Evolutionary conservation across 2,113 vertebrate species (phyloP).

Genomic region (Dromaius novaehollandiae): DNA sequence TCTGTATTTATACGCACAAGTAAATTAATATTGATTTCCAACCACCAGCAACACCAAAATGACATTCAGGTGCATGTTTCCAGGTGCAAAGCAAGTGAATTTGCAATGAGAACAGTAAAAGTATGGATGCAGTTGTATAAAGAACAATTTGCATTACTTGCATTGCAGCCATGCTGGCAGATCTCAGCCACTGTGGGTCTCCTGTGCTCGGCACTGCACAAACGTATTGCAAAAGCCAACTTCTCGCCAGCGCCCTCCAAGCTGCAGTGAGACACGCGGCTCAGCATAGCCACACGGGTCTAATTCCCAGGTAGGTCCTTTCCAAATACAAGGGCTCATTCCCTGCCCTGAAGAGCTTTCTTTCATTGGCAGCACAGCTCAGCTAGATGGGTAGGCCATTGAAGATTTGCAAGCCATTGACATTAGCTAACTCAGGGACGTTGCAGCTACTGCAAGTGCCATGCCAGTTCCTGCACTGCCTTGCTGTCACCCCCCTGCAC

Average conservation of each 20-base stretch:
- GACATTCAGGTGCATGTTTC: constrained; percentile 58
- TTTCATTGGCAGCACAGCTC: neutral
- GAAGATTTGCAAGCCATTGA: constrained; percentile 21
- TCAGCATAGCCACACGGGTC: neutral
- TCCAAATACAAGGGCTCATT: neutral
- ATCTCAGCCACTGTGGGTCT: neutral
- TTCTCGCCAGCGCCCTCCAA: neutral
- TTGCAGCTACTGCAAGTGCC: neutral
- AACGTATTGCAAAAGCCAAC: neutral
- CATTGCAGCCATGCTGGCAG: neutral
- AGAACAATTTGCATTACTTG: neutral
- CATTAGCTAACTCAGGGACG: neutral
- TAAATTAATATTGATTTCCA: constrained; percentile 68
- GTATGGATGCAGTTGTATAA: constrained; percentile 1
- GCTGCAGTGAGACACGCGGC: neutral
- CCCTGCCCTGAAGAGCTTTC: neutral
- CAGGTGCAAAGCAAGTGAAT: constrained; percentile 52
- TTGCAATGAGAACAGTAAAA: constrained; percentile 26
- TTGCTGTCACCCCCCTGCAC: neutral
- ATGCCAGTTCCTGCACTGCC: neutral
- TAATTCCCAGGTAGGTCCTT: neutral
- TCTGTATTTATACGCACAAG: constrained; percentile 58
- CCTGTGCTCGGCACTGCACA: neutral
- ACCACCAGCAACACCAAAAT: constrained; percentile 34
- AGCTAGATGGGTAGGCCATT: neutral